Percentiles rank a stretch among this genome's conserved stretches.
Conservation (phyloP, 2,888 invertebrate species). For the Luperina testacea region DNA sequence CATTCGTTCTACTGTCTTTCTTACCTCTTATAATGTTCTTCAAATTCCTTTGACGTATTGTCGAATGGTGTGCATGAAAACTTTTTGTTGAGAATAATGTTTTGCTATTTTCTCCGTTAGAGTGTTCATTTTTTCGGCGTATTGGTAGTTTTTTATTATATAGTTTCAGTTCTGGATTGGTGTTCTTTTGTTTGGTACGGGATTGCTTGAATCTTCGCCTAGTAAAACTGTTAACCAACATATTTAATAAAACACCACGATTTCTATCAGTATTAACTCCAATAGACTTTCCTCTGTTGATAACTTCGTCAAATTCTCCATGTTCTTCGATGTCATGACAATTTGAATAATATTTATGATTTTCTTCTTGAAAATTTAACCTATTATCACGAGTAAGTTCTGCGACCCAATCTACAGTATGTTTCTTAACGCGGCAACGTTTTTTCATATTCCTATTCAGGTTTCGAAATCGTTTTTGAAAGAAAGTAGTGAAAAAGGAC, state of each 20-base stretch:
- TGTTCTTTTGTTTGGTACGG: slow-evolving; percentile 8
- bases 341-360: slow-evolving; percentile 21
- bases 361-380: not conserved
- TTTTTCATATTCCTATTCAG: slow-evolving; percentile 24
- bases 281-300: slow-evolving; percentile 41
- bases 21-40: slow-evolving; percentile 27
- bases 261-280: slow-evolving; percentile 50
- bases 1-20: slow-evolving; percentile 11
- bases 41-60: slow-evolving; percentile 31
- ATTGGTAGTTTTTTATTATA: slow-evolving; percentile 2
- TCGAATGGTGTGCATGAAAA: slow-evolving; percentile 16
- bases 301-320: slow-evolving; percentile 3
- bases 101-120: not conserved
- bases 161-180: not conserved
- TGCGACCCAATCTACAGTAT: slow-evolving; percentile 41
- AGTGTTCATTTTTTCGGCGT: not conserved
- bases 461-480: slow-evolving; percentile 24
- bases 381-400: slow-evolving; percentile 24
- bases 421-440: slow-evolving; percentile 22
- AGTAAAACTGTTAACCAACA: slow-evolving; percentile 38
- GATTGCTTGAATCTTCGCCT: slow-evolving; percentile 27
- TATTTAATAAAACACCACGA: slow-evolving; percentile 15
- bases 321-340: slow-evolving; percentile 9
- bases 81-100: slow-evolving; percentile 10
- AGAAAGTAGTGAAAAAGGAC: not conserved